Evolutionary conservation across 1,140 invertebrate species (phyloP).

Genomic region (Lepidurus apus): DNA sequence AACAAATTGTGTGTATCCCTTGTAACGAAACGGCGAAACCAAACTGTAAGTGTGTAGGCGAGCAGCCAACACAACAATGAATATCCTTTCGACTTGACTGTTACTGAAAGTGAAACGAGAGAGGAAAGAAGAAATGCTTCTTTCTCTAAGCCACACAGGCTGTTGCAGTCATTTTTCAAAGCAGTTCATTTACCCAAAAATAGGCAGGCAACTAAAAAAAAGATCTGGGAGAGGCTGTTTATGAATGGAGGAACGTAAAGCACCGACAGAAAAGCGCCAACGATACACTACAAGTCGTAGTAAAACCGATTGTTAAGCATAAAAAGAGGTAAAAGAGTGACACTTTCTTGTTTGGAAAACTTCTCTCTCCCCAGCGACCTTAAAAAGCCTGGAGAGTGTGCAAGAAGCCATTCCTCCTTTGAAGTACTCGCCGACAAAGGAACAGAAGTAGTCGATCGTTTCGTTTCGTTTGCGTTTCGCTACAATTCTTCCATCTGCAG

Average conservation of each 20-base stretch:
- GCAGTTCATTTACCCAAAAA: background rate
- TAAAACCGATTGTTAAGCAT: slow-evolving; percentile 3
- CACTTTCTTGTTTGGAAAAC: background rate
- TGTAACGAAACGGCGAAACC: background rate
- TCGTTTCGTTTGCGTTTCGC: background rate
- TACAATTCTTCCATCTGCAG: too few species aligned
- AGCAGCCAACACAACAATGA: background rate
- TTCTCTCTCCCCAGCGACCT: background rate
- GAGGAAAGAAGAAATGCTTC: background rate
- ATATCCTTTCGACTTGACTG: background rate
- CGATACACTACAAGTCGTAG: background rate
- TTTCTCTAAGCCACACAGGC: background rate
- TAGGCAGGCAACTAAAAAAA: background rate
- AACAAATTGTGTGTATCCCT: background rate
- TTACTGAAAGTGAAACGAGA: background rate
- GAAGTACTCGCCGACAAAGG: background rate
- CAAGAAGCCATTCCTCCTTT: background rate
- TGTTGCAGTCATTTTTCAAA: background rate
- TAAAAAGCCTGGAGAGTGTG: background rate
- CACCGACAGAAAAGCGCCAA: background rate
- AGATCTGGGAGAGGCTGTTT: background rate
- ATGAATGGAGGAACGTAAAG: slow-evolving; percentile 6
- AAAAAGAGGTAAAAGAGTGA: background rate
- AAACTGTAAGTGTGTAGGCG: background rate
- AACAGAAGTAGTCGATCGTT: background rate